Percentiles rank a stretch among this genome's conserved stretches.
Conservation (phyloP, 2,113 vertebrate species). For the Alaudala cheleensis region DNA sequence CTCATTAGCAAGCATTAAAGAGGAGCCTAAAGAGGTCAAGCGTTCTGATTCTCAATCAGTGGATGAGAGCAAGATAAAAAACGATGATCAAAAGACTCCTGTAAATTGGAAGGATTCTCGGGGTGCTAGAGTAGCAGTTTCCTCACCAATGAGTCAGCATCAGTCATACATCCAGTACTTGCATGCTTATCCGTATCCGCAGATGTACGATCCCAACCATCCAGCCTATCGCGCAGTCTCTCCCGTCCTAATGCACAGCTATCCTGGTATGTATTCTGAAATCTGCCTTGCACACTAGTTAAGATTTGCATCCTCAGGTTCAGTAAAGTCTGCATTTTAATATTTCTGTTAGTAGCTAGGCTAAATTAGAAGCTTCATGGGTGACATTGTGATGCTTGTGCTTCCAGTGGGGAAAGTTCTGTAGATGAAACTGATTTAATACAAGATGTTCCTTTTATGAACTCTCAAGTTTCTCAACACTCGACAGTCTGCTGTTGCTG, state of each 20-base stretch:
- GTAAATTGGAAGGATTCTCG: slow-evolving; percentile 90
- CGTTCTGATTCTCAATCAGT: slow-evolving; percentile 78
- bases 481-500: slow-evolving; percentile 58
- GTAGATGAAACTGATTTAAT: slow-evolving; percentile 54
- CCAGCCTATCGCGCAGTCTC: slow-evolving; percentile 91
- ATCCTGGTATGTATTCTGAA: slow-evolving; percentile 89
- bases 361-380: slow-evolving; percentile 18
- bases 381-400: slow-evolving; percentile 29
- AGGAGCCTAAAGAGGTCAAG: slow-evolving; percentile 86
- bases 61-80: slow-evolving; percentile 85
- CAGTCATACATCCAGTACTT: slow-evolving; percentile 96
- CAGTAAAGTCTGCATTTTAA: neutral
- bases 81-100: slow-evolving; percentile 82
- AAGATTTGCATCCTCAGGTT: neutral
- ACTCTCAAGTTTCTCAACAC: slow-evolving; percentile 55
- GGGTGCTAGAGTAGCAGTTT: slow-evolving; percentile 84
- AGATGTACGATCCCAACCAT: slow-evolving; percentile 92
- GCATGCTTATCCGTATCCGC: slow-evolving; percentile 93
- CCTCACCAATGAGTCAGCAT: slow-evolving; percentile 91
- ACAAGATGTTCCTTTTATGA: slow-evolving; percentile 54
- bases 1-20: slow-evolving; percentile 82
- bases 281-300: neutral
- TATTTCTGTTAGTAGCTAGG: neutral
- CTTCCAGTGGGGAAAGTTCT: slow-evolving; percentile 21
- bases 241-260: slow-evolving; percentile 94